Evolutionary conservation across 2,797 vertebrate genomes (phyloP).

Genomic region (Anisognathus igniventris): DNA sequence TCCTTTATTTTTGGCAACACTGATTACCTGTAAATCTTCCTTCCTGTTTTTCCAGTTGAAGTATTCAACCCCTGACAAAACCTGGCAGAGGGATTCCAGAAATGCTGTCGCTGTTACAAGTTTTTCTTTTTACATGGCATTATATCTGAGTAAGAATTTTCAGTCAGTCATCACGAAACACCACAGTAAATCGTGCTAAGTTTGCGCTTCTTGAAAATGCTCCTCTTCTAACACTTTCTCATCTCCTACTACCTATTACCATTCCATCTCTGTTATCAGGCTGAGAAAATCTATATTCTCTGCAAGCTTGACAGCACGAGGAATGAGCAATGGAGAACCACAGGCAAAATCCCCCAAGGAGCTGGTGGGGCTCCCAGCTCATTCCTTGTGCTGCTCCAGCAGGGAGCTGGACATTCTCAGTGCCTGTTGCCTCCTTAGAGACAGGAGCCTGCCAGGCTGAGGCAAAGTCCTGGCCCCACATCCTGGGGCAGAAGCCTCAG

Average conservation of each 20-base stretch:
- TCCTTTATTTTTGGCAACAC: not conserved
- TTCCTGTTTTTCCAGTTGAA: not conserved
- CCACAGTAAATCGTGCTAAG: not conserved
- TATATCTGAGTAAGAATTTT: not conserved
- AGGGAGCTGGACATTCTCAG: not conserved
- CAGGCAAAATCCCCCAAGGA: not conserved
- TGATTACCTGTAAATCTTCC: not conserved
- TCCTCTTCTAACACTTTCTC: not conserved
- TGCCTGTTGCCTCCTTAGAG: rapidly evolving
- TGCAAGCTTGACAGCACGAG: not conserved
- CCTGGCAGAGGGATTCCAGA: not conserved
- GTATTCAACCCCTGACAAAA: not conserved
- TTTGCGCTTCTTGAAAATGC: not conserved
- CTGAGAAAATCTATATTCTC: not conserved
- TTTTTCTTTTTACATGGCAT: not conserved
- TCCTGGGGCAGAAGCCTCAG: not conserved
- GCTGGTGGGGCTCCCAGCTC: not conserved
- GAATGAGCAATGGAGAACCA: not conserved
- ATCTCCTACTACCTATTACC: not conserved
- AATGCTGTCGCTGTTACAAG: not conserved
- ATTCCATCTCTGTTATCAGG: not conserved
- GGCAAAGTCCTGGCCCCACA: not conserved
- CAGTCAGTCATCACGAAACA: not conserved
- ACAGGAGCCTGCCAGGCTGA: not conserved
- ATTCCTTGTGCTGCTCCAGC: not conserved